Evolutionary conservation across 2,797 vertebrate genomes (phyloP).

Genomic region (Cirrhinus molitorella): DNA sequence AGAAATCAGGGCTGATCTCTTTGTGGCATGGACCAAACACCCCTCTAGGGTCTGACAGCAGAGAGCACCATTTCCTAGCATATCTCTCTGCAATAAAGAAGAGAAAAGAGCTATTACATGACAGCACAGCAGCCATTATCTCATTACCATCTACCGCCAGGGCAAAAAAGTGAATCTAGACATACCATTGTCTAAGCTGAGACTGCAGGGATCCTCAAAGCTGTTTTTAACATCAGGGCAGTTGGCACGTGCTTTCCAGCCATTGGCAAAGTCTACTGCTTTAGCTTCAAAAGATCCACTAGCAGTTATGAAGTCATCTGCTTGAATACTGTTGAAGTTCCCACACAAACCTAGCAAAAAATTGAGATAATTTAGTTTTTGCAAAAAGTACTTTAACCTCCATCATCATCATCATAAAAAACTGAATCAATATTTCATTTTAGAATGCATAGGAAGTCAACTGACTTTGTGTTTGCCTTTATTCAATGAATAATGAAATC

Average conservation of each 20-base stretch:
- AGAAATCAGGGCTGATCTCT: slow-evolving; percentile 64
- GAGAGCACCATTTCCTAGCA: slow-evolving; percentile 87
- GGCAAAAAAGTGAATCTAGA: neutral
- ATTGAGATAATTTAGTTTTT: neutral
- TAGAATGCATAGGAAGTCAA: neutral
- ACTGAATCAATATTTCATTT: neutral
- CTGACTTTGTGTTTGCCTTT: no score
- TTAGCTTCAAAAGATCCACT: slow-evolving; percentile 75
- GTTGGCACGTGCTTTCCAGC: slow-evolving; percentile 72
- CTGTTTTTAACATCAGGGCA: slow-evolving; percentile 69
- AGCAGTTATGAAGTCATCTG: slow-evolving; percentile 74
- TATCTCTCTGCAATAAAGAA: slow-evolving; percentile 81
- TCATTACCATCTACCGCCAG: neutral
- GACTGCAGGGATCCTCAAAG: slow-evolving; percentile 72
- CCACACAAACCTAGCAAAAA: slow-evolving; percentile 2
- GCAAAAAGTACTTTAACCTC: neutral
- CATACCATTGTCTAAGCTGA: neutral
- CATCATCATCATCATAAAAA: no score
- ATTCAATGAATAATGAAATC: no score
- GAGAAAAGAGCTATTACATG: neutral
- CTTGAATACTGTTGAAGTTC: slow-evolving; percentile 70
- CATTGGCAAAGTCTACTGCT: slow-evolving; percentile 75
- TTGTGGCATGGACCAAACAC: slow-evolving; percentile 84
- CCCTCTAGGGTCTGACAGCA: slow-evolving; percentile 75
- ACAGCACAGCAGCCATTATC: neutral